Evolutionary conservation across 1,140 invertebrate genomes (phyloP).

Genomic region (Cydia splendana): DNA sequence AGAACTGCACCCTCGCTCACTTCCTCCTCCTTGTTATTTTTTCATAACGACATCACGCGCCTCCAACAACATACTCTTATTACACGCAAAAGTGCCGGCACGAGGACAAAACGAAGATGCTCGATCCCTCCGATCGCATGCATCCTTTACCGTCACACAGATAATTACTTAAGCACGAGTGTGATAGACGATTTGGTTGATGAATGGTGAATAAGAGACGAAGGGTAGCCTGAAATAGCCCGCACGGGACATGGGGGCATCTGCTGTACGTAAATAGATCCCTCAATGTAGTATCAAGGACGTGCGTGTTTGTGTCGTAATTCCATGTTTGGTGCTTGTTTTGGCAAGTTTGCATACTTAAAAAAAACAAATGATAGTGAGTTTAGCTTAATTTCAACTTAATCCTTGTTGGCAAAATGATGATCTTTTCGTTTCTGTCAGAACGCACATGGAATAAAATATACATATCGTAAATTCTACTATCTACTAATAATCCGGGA

Average conservation of each 20-base stretch:
- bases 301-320: conserved; percentile 58
- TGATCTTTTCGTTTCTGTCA: not conserved
- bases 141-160: conserved; percentile 14
- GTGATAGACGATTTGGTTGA: conserved; percentile 31
- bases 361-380: not conserved
- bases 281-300: conserved; percentile 78
- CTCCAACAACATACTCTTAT: conserved; percentile 21
- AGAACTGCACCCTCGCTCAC: not conserved
- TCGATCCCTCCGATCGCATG: conserved; percentile 14
- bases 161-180: conserved; percentile 14
- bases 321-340: conserved; percentile 24
- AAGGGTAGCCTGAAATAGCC: conserved; percentile 61
- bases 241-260: conserved; percentile 67
- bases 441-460: not conserved
- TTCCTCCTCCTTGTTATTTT: conserved; percentile 13
- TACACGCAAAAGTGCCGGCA: conserved; percentile 30
- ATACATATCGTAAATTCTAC: no score
- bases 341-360: not conserved
- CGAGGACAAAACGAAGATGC: conserved; percentile 23
- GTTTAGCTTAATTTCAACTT: not conserved
- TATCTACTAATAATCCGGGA: no score
- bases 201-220: conserved; percentile 44
- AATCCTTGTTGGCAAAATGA: not conserved
- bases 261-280: conserved; percentile 70
- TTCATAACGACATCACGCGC: not conserved